These are phyloP conservation scores for Rana temporaria DNA, from an alignment of 2,113 vertebrate genomes.

Conservation along the genomic window DNA sequence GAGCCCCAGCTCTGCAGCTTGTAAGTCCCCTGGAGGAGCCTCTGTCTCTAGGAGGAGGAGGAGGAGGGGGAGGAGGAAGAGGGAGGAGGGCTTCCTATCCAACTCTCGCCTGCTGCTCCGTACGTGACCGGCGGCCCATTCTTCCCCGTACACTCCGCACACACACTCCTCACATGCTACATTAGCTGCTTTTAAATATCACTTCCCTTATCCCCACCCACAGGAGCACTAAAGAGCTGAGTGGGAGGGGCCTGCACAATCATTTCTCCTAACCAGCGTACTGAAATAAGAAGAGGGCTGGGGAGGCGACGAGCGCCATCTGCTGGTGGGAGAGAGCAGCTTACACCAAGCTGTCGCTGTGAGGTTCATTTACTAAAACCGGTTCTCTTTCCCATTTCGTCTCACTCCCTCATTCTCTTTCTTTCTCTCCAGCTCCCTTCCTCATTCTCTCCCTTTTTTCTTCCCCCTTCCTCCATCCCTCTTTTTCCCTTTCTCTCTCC, in stretches of 20 bases:
- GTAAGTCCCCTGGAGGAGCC: fast-evolving
- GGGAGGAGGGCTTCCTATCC: neutral
- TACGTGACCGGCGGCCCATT: constrained; percentile 34
- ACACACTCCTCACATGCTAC: constrained; percentile 49
- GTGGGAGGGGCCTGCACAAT: constrained; percentile 51
- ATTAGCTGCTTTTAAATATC: constrained; percentile 55
- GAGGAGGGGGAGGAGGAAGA: neutral
- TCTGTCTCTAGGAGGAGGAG: neutral
- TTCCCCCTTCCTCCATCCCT: no score
- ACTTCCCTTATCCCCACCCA: constrained; percentile 48
- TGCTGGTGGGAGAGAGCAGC: neutral
- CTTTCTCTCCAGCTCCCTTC: neutral
- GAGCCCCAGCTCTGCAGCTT: neutral
- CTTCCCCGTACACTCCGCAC: neutral
- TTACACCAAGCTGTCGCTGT: neutral
- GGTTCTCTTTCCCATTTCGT: no score
- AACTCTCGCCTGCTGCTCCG: constrained; percentile 18
- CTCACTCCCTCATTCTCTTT: no score
- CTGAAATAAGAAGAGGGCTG: no score
- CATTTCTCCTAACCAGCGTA: no score
- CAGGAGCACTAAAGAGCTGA: constrained; percentile 30
- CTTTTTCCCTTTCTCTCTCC: no score
- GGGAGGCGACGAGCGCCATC: neutral
- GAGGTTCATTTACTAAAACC: no score
- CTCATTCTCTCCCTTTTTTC: neutral